A percentile compares a stretch with the other conserved stretches of the same genome.
Evolutionary conservation across 2,113 vertebrate species (phyloP).

Genomic region (Varanus salvator): DNA sequence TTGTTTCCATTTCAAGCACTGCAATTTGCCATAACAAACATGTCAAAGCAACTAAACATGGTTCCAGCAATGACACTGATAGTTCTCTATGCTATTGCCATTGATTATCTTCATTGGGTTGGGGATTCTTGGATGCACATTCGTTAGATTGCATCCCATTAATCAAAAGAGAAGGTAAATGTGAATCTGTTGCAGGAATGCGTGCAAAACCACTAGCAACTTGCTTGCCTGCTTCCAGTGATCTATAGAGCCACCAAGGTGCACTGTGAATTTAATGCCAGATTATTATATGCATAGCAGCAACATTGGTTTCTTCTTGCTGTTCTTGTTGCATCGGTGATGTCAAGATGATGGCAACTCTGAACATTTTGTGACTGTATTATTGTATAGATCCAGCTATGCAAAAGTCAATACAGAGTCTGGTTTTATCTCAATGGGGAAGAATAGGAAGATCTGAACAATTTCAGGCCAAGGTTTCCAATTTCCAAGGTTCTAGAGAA

Average conservation of each 20-base stretch:
- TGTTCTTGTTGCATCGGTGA: neutral
- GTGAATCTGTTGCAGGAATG: neutral
- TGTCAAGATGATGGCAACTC: neutral
- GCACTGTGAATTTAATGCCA: neutral
- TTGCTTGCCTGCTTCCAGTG: neutral
- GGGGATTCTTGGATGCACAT: accelerated
- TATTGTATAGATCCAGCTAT: neutral
- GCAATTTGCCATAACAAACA: neutral
- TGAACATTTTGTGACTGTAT: neutral
- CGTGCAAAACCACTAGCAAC: neutral
- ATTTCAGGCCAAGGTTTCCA: too few relatives aligned
- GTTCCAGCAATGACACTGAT: neutral
- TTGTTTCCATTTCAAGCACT: slow-evolving; percentile 21
- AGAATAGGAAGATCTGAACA: too few relatives aligned
- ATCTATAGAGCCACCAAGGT: neutral
- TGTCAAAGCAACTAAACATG: neutral
- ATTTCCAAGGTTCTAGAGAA: too few relatives aligned
- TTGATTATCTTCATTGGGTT: neutral
- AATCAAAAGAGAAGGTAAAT: slow-evolving; percentile 1
- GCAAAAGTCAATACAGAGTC: neutral
- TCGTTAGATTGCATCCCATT: neutral
- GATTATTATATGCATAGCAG: neutral
- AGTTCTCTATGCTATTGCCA: neutral
- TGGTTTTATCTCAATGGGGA: neutral
- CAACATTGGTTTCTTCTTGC: neutral